Conservation (phyloP, 1,140 invertebrate genomes). For the Zaprionus camerounensis region DNA sequence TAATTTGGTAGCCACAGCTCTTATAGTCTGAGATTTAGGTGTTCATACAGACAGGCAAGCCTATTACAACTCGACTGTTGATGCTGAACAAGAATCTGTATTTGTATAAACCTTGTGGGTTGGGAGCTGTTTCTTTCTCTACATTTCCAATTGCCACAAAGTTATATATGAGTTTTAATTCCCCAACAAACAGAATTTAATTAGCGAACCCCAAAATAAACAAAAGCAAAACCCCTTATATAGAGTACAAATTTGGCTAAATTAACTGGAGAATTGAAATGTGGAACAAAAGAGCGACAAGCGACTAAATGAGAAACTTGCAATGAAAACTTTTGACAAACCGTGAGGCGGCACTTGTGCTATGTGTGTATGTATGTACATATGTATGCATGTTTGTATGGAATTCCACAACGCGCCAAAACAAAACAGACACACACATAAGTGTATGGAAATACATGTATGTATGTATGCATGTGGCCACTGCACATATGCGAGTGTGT, state of each 20-base stretch:
- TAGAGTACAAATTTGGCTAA: background rate
- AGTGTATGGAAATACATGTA: background rate
- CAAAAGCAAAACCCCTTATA: background rate
- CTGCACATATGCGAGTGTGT: background rate
- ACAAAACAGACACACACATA: conserved; percentile 12
- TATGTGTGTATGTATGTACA: too few relatives aligned
- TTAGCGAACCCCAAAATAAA: background rate
- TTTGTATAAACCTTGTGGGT: too few relatives aligned
- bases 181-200: background rate
- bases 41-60: too few relatives aligned
- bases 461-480: background rate
- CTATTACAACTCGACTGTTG: too few relatives aligned
- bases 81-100: too few relatives aligned
- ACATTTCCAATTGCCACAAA: too few relatives aligned
- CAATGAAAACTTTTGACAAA: conserved; percentile 14
- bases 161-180: too few relatives aligned
- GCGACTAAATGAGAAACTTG: conserved; percentile 17
- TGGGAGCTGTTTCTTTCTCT: too few relatives aligned
- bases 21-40: too few relatives aligned
- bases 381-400: background rate
- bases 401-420: conserved; percentile 44
- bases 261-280: background rate
- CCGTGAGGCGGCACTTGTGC: background rate
- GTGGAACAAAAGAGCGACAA: conserved; percentile 2
- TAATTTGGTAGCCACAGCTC: too few relatives aligned